Base-by-base conservation (phyloP, 1,140 invertebrate genomes). In the Drosophila asahinai region DNA sequence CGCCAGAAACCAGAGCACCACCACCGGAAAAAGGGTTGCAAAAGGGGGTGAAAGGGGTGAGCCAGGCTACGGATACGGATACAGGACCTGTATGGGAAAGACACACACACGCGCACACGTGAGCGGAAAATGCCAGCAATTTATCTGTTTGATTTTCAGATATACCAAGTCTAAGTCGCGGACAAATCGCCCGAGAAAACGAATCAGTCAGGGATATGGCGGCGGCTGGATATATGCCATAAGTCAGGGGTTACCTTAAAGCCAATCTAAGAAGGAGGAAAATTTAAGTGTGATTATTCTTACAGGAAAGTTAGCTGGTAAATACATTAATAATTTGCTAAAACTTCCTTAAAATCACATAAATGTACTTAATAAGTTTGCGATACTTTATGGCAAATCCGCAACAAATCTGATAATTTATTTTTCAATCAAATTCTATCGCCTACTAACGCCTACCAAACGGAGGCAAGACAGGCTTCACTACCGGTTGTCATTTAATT, bases 111-210 rank as follows among this genome's bases (percentile, higher is more conserved):
- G 49, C 55, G 64, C 55, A 62, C 62, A 77, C 64, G 62, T 79
- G 76, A 48, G 57, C 76, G 67, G 47, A 49, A 82, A 86, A 86
- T 81, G 65, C 80, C 63, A 55, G 86, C 84, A 72, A 89, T 89
- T 89, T 89, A 90, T 89, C 84, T 89, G 80, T 75, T 64, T 81
- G 86, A 81, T 78, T 87, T 89, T 83, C 51, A 72, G 86, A 80
- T 82, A 83, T 71, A 52, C 72, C 45, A 30, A 22, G 65, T 36
- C 42, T 77, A 73, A 73, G 71, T 73, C 71, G 48, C 42, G 30
- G 40, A 55, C 51, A 71, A 71, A 71, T 71, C 67, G 67, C 30
- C 27, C 45, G 42, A 61, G 71, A 73, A 61, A 73, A 38, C 30
- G 66, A 68, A 70, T 68, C 67, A 68, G 65, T 68, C 59, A 27